Base-by-base conservation (phyloP, 2,888 invertebrate species). In the Caenorhabditis wallacei region DNA sequence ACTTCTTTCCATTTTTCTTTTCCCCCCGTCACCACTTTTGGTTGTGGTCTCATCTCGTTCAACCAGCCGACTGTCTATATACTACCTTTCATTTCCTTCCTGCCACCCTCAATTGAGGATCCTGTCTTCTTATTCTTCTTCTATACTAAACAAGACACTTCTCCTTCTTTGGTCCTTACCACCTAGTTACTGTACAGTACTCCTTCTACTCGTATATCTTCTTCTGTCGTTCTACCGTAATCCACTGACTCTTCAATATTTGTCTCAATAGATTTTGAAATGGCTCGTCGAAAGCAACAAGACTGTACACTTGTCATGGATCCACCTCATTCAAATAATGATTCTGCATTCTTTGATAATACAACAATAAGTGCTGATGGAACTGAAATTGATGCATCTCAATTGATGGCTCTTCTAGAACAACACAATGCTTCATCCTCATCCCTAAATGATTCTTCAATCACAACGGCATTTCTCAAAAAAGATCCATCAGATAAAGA, bases 331-430 rank as follows among this genome's bases (percentile, higher is more conserved):
- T 68, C 69, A 8, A 63, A 63, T 8, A 68, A 70, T 46, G 79
- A 69, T 30, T 68, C 70, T 35, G 79, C 64, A 24, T 69, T 64
- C 51, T 64, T 71, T 63, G 64, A 70, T 16, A 16, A 70, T 16
- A 16, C 24, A 10, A 18, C 66, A 20, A 48, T 24, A 5, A 30
- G 43, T 18, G 26, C 59, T 1, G 59, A 48, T 18, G 22, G 40
- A 22, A 22, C 48, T 26, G 68, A 59, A 46, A 71, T 82, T 8
- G 76, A 82, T 53, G 57, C 71, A 1, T 56, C 64, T 13, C 82
- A 82, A 30, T 43, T 82, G 43, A 76, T 82, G 70, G 82, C 82
- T 24, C 70, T 82, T 16, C 71, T 82, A n/a, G 82, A 82, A 46
- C 61, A 75, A 40, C 46, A 48, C 20, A 26, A 30, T 46, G 16